These are phyloP conservation scores for Drosophila pectinifera DNA, from an alignment of 1,140 invertebrate species.

Conservation along the genomic window DNA sequence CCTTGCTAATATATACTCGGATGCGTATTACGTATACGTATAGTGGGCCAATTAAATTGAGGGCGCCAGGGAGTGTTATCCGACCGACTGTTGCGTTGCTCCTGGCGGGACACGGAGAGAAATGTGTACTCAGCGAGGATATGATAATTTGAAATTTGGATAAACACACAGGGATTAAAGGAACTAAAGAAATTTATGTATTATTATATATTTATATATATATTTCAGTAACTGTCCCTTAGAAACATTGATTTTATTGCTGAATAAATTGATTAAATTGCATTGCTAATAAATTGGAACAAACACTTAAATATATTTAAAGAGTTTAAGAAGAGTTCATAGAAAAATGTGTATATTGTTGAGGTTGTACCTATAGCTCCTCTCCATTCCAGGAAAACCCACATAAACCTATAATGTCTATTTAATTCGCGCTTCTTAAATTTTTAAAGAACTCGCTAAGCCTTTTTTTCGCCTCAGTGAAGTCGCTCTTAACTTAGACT, in stretches of 20 bases:
- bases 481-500: conserved; percentile 50
- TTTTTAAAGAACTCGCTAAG: not conserved
- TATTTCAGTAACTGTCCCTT: not conserved
- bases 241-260: not conserved
- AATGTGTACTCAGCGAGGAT: not conserved
- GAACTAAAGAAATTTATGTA: not conserved
- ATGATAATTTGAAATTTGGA: not conserved
- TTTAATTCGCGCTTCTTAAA: not conserved
- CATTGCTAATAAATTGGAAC: no score
- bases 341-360: no score
- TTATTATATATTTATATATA: no score
- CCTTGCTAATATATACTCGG: conserved; percentile 5
- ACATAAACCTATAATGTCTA: not conserved
- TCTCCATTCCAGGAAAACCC: not conserved
- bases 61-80: conserved; percentile 22
- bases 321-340: no score
- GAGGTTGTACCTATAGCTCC: no score
- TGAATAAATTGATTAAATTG: not conserved
- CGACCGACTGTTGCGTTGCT: conserved; percentile 71
- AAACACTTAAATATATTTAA: no score
- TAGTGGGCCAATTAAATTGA: conserved; percentile 32
- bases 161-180: not conserved
- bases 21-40: conserved; percentile 21
- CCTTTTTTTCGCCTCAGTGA: not conserved
- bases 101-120: conserved; percentile 22